Conservation (phyloP, 2,113 vertebrate species). For the Gnathonemus echidnorhynchus region DNA sequence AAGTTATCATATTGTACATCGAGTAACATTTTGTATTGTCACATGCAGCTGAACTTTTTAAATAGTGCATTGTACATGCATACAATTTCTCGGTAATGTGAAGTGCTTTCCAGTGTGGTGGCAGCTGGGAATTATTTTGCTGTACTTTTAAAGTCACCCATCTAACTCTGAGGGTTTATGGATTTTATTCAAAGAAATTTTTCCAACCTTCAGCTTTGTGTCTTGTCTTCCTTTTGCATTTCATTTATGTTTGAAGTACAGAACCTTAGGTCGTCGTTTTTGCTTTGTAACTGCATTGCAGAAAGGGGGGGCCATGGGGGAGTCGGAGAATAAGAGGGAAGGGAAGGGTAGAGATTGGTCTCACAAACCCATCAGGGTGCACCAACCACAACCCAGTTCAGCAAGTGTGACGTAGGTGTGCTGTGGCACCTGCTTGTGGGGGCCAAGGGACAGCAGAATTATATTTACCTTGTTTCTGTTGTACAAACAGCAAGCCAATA, state of each 20-base stretch:
- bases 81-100: background rate
- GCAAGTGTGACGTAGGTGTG: background rate
- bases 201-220: background rate
- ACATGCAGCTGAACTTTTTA: background rate
- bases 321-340: background rate
- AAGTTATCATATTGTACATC: slow-evolving; percentile 48
- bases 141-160: background rate
- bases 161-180: background rate
- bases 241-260: background rate
- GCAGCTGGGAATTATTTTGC: background rate
- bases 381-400: background rate
- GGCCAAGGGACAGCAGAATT: background rate
- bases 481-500: background rate
- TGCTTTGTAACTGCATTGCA: background rate
- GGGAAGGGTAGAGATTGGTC: background rate
- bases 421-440: background rate
- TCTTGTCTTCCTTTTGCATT: slow-evolving; percentile 18
- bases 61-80: background rate
- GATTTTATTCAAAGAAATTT: background rate
- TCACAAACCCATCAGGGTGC: background rate
- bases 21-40: slow-evolving; percentile 4
- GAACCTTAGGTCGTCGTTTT: background rate
- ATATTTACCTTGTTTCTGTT: background rate
- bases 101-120: background rate
- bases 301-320: background rate